Evolutionary conservation across 2,888 invertebrate genomes (phyloP).

Genomic region (Caenorhabditis sulstoni): DNA sequence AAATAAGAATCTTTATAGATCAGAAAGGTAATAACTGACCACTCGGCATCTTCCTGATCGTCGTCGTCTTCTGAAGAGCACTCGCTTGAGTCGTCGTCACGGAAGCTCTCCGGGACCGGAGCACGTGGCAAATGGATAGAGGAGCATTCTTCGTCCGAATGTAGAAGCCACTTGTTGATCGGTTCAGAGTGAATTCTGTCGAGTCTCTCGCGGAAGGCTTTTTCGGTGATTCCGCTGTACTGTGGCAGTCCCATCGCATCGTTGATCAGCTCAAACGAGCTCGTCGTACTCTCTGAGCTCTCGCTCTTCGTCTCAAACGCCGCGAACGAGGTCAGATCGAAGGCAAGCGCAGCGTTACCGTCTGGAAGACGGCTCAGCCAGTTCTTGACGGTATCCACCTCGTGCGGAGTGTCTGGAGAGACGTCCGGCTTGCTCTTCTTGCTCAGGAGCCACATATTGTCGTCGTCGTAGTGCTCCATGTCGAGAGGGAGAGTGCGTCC

Average conservation of each 20-base stretch:
- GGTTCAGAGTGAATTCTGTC: conserved; percentile 24
- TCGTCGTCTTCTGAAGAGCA: conserved; percentile 13
- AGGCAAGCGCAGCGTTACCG: conserved; percentile 30
- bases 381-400: conserved; percentile 50
- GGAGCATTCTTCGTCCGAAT: conserved; percentile 33
- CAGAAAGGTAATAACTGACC: conserved; percentile 13
- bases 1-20: neutral
- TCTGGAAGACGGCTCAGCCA: conserved; percentile 52
- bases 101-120: conserved; percentile 49
- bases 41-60: conserved; percentile 19
- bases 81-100: conserved; percentile 2
- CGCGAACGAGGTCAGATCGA: conserved; percentile 44
- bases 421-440: conserved; percentile 43
- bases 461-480: conserved; percentile 53
- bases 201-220: conserved; percentile 35
- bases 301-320: conserved; percentile 39
- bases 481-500: conserved; percentile 44
- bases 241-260: conserved; percentile 11
- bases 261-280: conserved; percentile 45
- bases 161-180: conserved; percentile 45
- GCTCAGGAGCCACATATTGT: conserved; percentile 50
- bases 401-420: conserved; percentile 49
- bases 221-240: conserved; percentile 22
- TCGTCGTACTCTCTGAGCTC: conserved; percentile 44
- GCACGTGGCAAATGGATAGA: conserved; percentile 46